Evolutionary conservation across 2,797 vertebrate species (phyloP).

Genomic region (Nannoperca obscura): DNA sequence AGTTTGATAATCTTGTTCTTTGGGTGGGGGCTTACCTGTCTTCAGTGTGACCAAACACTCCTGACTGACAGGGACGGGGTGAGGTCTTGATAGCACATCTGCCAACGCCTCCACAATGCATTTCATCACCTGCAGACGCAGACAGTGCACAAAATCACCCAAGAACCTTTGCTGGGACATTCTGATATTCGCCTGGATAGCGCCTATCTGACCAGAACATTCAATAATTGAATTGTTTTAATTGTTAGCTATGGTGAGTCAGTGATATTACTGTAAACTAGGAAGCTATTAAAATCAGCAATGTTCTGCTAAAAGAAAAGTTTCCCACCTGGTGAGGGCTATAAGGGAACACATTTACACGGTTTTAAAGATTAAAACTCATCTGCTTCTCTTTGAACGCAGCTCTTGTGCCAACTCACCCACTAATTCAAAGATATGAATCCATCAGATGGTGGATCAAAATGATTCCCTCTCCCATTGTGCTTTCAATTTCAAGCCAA

Average conservation of each 20-base stretch:
- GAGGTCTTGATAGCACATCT: conserved; percentile 91
- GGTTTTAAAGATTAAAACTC: not conserved
- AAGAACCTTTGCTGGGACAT: not conserved
- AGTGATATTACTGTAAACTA: not conserved
- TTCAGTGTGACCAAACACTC: conserved; percentile 91
- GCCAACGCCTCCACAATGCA: conserved; percentile 95
- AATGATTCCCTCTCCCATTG: conserved; percentile 28
- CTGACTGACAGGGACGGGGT: conserved; percentile 87
- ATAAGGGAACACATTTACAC: not conserved
- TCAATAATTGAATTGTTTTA: not conserved
- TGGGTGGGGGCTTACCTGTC: conserved; percentile 84
- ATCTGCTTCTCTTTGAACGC: conserved; percentile 20
- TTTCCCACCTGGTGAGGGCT: not conserved
- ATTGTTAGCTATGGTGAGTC: not conserved
- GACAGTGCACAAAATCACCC: not conserved
- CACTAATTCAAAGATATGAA: conserved; percentile 38
- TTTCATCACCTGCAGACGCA: conserved; percentile 90
- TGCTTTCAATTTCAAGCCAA: conserved; percentile 30
- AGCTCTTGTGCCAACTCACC: not conserved
- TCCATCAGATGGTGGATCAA: conserved; percentile 41
- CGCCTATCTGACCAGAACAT: not conserved
- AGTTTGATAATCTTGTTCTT: not conserved
- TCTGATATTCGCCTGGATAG: not conserved
- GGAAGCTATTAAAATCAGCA: not conserved
- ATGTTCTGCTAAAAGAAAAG: not conserved